Base-by-base conservation (phyloP, 2,888 invertebrate species). In the Lasioglossum zephyrum region DNA sequence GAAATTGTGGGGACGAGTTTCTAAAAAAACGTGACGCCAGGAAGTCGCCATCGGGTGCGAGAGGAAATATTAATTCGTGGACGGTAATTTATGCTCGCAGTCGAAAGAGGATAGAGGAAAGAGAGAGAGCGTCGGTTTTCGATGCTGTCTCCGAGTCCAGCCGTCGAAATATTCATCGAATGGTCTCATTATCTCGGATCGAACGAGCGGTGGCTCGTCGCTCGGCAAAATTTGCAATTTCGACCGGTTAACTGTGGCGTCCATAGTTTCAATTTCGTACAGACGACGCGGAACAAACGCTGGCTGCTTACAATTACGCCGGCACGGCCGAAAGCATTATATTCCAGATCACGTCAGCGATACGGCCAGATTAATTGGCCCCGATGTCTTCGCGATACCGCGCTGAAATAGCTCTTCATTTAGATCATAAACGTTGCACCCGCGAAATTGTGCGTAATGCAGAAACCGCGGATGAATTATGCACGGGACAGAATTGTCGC, bases 301-400 rank as follows among this genome's bases (percentile, higher is more conserved):
- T 57, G 75, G 75, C 53, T 39, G 66, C 66, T 36, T 36, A 66
- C 66, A 36, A 66, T 66, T 36, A 36, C 66, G 66, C 36, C 66
- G 66, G 66, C 66, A 66, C 66, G 18, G 41, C 16, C 66, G 47
- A 66, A 66, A 66, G 77, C 66, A 41, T 69, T 66, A 69, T 77
- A 36, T 77, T 66, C 77, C 22, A 31, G 81, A 77, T 81, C 70
- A 72, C 76, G 57, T 77, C 41, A 16, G 70, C 22, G 79, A 74
- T 79, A 66, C 66, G 26, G 36, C 16, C 63, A 39, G 74, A 81
- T 72, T 74, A 82, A 79, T 84, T 81, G 49, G 41, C 49, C 77
- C 53, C 72, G 83, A 82, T 60, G 82, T 74, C 73, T 77, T 53
- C 9, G 53, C 84, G 73, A 82, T 74, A 49, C 53, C 60, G 18